Percentiles rank a stretch among this genome's conserved stretches.
Evolutionary conservation across 2,797 vertebrate species (phyloP).

Genomic region (Chelmon rostratus): DNA sequence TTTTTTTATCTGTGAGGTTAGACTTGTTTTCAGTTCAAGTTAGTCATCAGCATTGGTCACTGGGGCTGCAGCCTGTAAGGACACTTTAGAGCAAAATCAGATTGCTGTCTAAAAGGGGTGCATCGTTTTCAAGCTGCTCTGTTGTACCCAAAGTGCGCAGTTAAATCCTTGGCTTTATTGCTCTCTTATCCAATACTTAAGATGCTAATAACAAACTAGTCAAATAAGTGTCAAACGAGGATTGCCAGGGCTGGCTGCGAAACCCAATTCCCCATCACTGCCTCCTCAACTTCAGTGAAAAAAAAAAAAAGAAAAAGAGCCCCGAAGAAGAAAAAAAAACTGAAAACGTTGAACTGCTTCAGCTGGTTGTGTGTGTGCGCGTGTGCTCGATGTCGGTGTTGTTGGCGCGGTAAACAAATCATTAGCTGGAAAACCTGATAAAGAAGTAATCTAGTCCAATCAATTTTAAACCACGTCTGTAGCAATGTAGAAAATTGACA

Average conservation of each 20-base stretch:
- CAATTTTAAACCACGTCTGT: constrained; percentile 60
- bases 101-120: constrained; percentile 2
- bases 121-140: constrained; percentile 15
- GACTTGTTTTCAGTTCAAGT: constrained; percentile 15
- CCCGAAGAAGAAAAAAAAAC: not conserved
- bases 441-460: constrained; percentile 56
- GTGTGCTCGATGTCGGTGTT: not conserved
- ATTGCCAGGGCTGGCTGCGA: constrained; percentile 16
- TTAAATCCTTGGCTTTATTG: constrained; percentile 25
- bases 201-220: constrained; percentile 27
- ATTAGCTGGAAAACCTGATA: constrained; percentile 60
- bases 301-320: not conserved
- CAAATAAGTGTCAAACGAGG: constrained; percentile 27
- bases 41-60: not conserved
- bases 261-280: constrained; percentile 9
- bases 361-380: not conserved
- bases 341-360: constrained; percentile 19
- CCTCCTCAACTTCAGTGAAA: not conserved
- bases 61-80: not conserved
- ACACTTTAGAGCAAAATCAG: constrained; percentile 3
- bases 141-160: not conserved
- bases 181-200: constrained; percentile 10
- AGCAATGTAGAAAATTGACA: constrained; percentile 59
- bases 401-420: constrained; percentile 48
- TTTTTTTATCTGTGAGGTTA: not conserved